Conservation (phyloP, 2,888 invertebrate genomes). For the Oscheius sp. region DNA sequence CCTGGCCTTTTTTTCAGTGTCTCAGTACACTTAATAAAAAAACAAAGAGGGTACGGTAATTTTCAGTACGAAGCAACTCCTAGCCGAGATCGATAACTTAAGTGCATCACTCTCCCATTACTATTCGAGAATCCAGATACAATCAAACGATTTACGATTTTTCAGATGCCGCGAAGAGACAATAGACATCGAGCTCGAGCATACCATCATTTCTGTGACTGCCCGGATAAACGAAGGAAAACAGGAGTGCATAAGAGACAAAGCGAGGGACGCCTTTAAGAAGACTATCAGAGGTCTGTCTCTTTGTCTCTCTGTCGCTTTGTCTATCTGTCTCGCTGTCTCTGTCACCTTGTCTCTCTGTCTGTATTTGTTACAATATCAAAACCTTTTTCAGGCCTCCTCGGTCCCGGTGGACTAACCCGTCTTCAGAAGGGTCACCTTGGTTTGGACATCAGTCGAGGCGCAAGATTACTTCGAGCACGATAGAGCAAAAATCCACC, state of each 20-base stretch:
- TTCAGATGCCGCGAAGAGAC: conserved; percentile 60
- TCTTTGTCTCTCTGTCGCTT: neutral
- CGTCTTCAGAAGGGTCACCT: conserved; percentile 40
- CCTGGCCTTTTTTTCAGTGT: too few relatives aligned
- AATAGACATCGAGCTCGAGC: conserved; percentile 52
- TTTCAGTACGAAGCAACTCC: too few relatives aligned
- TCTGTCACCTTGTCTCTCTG: neutral
- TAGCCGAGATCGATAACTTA: too few relatives aligned
- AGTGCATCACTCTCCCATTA: too few relatives aligned
- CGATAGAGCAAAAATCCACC: conserved; percentile 19
- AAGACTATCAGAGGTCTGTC: conserved; percentile 24
- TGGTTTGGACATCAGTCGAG: conserved; percentile 51
- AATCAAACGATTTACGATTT: neutral
- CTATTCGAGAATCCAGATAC: too few relatives aligned
- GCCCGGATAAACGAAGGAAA: conserved; percentile 60
- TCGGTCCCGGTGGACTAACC: conserved; percentile 20
- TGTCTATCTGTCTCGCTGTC: neutral
- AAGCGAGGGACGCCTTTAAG: conserved; percentile 57
- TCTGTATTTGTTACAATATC: neutral
- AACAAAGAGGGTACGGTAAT: too few relatives aligned
- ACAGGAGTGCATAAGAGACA: conserved; percentile 53
- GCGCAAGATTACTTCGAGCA: conserved; percentile 44
- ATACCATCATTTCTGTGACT: conserved; percentile 55
- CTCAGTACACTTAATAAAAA: too few relatives aligned
- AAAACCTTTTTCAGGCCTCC: conserved; percentile 19